These are phyloP conservation scores for Pipistrellus nathusii DNA, from an alignment of 2,797 vertebrate genomes.

Conservation along the genomic window DNA sequence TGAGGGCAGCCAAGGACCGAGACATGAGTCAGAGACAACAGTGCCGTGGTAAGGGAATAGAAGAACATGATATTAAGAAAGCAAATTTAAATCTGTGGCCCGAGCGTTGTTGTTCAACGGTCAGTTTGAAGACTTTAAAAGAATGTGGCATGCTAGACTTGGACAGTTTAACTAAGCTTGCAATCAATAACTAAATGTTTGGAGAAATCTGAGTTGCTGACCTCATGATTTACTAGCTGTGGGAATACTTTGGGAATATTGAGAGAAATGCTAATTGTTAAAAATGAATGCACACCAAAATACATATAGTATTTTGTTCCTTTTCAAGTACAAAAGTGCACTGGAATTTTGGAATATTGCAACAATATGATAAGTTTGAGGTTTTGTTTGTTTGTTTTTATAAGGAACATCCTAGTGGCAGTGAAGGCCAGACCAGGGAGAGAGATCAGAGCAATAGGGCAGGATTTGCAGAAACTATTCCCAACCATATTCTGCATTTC, in stretches of 20 bases:
- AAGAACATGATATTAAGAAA: not conserved
- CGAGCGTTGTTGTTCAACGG: not conserved
- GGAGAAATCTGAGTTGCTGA: constrained; percentile 18
- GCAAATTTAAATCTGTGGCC: not conserved
- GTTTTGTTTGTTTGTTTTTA: not conserved
- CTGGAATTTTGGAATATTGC: not conserved
- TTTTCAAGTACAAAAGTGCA: not conserved
- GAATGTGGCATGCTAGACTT: constrained; percentile 5
- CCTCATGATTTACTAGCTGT: constrained; percentile 7
- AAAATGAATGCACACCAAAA: constrained; percentile 51
- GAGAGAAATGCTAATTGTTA: constrained; percentile 53
- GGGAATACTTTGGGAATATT: constrained; percentile 27
- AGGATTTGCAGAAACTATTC: not conserved
- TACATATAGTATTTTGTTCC: not conserved
- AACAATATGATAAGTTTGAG: not conserved
- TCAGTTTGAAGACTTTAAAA: constrained; percentile 3
- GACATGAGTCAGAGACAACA: not conserved
- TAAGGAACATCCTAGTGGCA: not conserved
- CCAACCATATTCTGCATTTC: not conserved
- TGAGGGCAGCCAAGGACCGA: not conserved
- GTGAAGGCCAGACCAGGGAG: not conserved
- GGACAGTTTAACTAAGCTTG: not conserved
- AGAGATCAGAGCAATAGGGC: not conserved
- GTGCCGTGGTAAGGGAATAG: not conserved
- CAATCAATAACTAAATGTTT: constrained; percentile 11